phyloP scores from a whole-genome alignment of 2,888 invertebrate genomes.

The Agrotis segetum region DNA sequence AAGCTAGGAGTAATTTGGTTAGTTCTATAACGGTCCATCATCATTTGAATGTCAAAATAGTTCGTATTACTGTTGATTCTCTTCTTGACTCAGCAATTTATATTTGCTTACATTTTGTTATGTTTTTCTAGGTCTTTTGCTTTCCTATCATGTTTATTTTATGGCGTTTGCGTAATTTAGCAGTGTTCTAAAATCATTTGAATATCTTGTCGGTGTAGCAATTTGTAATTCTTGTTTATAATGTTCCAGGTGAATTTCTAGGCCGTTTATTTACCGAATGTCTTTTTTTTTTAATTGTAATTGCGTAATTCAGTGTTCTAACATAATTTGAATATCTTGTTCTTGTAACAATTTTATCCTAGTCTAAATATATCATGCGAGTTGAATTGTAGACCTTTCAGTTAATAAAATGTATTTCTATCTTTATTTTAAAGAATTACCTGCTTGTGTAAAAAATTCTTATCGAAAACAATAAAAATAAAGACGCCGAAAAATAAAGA shows the following conservation, averaged over 20 bases:
- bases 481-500: too few species aligned
- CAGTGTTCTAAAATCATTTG: background rate
- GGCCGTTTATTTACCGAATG: background rate
- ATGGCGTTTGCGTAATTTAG: background rate
- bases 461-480: too few species aligned
- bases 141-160: background rate
- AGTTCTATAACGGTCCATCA: constrained; percentile 3
- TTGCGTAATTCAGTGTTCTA: background rate
- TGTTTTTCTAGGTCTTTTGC: background rate
- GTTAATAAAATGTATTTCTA: too few species aligned
- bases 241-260: background rate
- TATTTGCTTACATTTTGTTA: background rate
- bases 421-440: too few species aligned
- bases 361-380: background rate
- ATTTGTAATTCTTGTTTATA: too few species aligned
- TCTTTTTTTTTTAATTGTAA: background rate
- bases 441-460: too few species aligned
- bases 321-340: background rate
- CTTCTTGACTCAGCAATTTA: constrained; percentile 1
- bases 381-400: background rate
- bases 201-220: background rate
- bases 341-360: background rate
- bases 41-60: background rate
- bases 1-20: constrained; percentile 28
- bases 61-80: too few species aligned